phyloP scores from a whole-genome alignment of 2,113 vertebrate species.

The Silurus asotus region DNA sequence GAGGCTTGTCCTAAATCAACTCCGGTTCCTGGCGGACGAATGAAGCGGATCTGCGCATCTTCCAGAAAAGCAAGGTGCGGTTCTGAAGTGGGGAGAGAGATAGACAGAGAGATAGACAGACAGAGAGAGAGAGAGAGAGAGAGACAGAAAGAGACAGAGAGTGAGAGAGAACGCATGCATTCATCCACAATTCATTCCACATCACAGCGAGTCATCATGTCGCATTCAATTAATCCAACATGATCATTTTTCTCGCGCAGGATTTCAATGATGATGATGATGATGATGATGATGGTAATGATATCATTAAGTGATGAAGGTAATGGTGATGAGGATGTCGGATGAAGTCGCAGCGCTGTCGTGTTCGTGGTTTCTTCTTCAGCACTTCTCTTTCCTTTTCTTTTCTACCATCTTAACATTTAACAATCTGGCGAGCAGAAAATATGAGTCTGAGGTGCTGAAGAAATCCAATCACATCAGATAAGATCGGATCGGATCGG shows the following conservation, averaged over 20 bases:
- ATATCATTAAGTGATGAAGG: neutral
- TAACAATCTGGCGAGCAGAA: neutral
- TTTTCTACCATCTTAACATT: neutral
- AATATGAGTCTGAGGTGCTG: neutral
- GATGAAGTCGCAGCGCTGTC: slow-evolving; percentile 27
- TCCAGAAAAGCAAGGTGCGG: slow-evolving; percentile 49
- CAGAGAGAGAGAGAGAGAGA: neutral
- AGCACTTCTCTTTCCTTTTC: neutral
- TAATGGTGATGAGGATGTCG: neutral
- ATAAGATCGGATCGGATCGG: neutral
- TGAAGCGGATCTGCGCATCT: slow-evolving; percentile 41
- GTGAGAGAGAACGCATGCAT: slow-evolving; percentile 15
- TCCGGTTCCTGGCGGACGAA: neutral
- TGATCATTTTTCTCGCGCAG: slow-evolving; percentile 3
- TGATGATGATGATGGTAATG: neutral
- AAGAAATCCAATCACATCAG: neutral
- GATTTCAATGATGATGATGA: slow-evolving; percentile 6
- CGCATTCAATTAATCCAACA: neutral
- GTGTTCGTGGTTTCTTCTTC: slow-evolving; percentile 6
- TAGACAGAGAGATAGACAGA: neutral
- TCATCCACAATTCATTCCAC: neutral
- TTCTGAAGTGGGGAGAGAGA: slow-evolving; percentile 38
- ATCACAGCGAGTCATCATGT: neutral
- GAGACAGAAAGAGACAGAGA: neutral
- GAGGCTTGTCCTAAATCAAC: slow-evolving; percentile 12